Percentiles rank a stretch among this genome's conserved stretches.
These are phyloP conservation scores for Calidris pygmaea DNA, from an alignment of 2,113 vertebrate species.

Conservation along the genomic window DNA sequence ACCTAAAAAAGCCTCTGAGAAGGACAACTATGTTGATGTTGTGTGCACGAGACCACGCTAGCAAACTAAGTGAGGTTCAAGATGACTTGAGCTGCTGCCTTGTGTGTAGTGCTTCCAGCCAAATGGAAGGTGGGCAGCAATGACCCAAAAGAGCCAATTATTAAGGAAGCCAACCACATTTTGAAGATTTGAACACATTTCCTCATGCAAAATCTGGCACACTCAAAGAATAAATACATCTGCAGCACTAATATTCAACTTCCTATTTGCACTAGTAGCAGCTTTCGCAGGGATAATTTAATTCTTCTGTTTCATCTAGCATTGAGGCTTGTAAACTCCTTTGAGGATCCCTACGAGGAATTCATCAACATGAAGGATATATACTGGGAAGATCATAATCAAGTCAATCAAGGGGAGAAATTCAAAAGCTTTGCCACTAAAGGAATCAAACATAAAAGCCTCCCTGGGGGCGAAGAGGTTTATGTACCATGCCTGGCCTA, in stretches of 20 bases:
- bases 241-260: background rate
- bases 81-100: background rate
- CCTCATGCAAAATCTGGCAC: background rate
- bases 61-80: background rate
- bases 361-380: slow-evolving; percentile 58
- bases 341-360: slow-evolving; percentile 64
- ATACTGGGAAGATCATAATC: slow-evolving; percentile 66
- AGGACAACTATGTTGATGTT: background rate
- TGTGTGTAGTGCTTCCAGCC: background rate
- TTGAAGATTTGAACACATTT: background rate
- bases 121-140: background rate
- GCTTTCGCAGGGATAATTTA: slow-evolving; percentile 46
- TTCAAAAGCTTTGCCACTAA: slow-evolving; percentile 60
- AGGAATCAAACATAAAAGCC: slow-evolving; percentile 65
- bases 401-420: slow-evolving; percentile 66
- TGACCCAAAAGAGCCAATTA: background rate
- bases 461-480: slow-evolving; percentile 61
- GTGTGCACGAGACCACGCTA: background rate
- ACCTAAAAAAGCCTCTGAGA: background rate
- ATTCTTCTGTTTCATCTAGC: slow-evolving; percentile 55
- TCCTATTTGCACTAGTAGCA: slow-evolving; percentile 16
- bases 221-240: background rate
- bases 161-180: background rate
- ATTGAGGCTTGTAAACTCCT: slow-evolving; percentile 40
- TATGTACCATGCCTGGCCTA: slow-evolving; percentile 72